phyloP scores from a whole-genome alignment of 2,888 invertebrate genomes.

The Drosophila birchii region DNA sequence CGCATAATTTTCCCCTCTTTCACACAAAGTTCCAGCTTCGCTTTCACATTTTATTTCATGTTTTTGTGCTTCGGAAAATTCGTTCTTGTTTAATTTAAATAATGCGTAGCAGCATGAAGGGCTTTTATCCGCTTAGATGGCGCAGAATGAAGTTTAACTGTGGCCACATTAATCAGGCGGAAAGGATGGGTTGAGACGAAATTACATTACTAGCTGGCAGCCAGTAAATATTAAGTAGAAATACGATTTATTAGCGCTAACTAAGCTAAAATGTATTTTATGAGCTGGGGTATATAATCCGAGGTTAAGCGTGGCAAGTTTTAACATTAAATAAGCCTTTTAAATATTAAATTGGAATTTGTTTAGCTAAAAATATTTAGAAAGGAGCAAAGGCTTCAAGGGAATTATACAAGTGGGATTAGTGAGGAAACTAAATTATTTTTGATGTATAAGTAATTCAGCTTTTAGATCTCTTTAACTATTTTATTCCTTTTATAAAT shows the following conservation, averaged over 20 bases:
- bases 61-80: slow-evolving; percentile 24
- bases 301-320: not conserved
- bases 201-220: slow-evolving; percentile 18
- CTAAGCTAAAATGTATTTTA: not conserved
- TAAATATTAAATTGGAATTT: not conserved
- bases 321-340: not conserved
- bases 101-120: slow-evolving; percentile 23
- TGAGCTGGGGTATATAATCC: not conserved
- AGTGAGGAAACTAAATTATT: not conserved
- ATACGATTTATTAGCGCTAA: not conserved
- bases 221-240: slow-evolving; percentile 13
- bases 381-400: not conserved
- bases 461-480: not conserved
- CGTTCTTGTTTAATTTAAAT: slow-evolving; percentile 39
- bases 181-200: not conserved
- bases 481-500: not conserved
- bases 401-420: not conserved
- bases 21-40: slow-evolving; percentile 10
- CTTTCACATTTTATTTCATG: slow-evolving; percentile 26
- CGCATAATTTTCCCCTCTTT: slow-evolving; percentile 29
- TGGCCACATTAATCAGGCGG: slow-evolving; percentile 34
- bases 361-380: no score
- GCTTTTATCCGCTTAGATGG: slow-evolving; percentile 37
- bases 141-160: slow-evolving; percentile 15
- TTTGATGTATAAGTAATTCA: not conserved